Conservation (phyloP, 2,113 vertebrate genomes). For the Phasianus colchicus region DNA sequence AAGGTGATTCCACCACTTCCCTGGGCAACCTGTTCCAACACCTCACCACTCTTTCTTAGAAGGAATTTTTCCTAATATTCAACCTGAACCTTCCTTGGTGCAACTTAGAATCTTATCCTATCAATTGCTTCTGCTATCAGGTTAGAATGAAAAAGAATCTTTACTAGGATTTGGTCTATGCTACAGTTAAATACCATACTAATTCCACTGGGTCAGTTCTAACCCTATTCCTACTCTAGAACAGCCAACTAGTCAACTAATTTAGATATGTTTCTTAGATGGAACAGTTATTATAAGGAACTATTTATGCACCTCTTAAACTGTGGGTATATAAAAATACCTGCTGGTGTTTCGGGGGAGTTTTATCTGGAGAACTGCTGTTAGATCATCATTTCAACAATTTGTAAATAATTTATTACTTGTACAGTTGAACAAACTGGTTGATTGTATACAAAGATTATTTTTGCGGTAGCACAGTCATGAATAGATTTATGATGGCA, state of each 20-base stretch:
- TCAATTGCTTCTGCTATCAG: not conserved
- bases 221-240: not conserved
- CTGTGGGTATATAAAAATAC: not conserved
- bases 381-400: not conserved
- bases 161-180: not conserved
- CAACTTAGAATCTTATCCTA: too few species aligned
- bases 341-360: not conserved
- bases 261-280: not conserved
- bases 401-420: not conserved
- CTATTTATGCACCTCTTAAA: not conserved
- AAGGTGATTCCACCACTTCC: too few species aligned
- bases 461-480: not conserved
- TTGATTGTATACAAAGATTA: not conserved
- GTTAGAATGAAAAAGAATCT: conserved; percentile 21
- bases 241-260: not conserved
- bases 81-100: too few species aligned
- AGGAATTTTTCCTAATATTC: too few species aligned
- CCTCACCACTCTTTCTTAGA: too few species aligned
- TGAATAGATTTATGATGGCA: not conserved
- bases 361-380: not conserved
- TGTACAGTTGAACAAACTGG: not conserved
- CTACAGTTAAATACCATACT: not conserved
- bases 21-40: too few species aligned
- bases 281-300: not conserved
- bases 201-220: not conserved